A percentile compares a stretch with the other conserved stretches of the same genome.
Conservation (phyloP, 2,797 vertebrate genomes). For the Cuculus canorus region DNA sequence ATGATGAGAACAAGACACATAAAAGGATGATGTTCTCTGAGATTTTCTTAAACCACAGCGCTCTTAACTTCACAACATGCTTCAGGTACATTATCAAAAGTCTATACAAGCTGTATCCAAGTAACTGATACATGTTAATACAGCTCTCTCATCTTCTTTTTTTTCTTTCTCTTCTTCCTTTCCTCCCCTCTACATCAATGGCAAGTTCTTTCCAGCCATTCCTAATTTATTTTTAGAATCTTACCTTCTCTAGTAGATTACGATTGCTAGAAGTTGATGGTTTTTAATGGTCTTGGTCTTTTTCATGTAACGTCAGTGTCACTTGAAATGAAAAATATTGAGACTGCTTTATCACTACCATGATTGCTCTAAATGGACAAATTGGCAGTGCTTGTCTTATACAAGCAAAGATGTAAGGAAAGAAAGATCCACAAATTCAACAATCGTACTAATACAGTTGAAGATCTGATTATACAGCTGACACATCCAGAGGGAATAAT, state of each 20-base stretch:
- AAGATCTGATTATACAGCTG: conserved; percentile 29
- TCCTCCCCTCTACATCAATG: neutral
- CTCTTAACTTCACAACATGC: neutral
- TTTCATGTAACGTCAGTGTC: neutral
- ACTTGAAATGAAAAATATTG: conserved; percentile 33
- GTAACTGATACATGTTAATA: neutral
- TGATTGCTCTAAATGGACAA: conserved; percentile 25
- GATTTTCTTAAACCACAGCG: neutral
- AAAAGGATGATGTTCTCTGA: neutral
- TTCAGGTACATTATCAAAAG: neutral
- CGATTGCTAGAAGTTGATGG: neutral
- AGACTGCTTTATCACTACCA: neutral
- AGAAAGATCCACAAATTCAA: conserved; percentile 8
- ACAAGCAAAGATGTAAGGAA: neutral
- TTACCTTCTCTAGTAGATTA: neutral
- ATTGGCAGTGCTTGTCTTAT: neutral
- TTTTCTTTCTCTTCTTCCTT: neutral
- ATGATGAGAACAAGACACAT: neutral
- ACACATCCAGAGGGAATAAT: conserved; percentile 13
- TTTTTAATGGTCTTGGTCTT: neutral
- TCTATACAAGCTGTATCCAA: neutral
- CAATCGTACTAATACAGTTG: conserved; percentile 21
- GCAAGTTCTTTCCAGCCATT: neutral
- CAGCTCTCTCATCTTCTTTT: neutral
- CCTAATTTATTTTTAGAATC: conserved; percentile 16